Conservation (phyloP, 2,797 vertebrate species). For the Sebastiscus tertius region DNA sequence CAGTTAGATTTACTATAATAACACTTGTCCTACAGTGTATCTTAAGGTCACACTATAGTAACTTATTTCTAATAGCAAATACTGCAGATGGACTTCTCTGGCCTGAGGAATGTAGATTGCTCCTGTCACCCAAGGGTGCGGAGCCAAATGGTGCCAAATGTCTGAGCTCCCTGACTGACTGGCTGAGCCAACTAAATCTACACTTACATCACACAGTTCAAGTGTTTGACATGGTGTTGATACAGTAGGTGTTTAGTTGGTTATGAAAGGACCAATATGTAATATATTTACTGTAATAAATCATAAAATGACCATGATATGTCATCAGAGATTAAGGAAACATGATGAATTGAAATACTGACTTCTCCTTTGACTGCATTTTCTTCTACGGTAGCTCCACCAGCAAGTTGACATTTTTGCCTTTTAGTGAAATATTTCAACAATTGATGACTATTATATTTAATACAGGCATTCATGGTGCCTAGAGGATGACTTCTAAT, state of each 20-base stretch:
- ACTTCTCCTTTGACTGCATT: neutral
- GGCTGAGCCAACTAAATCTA: constrained; percentile 32
- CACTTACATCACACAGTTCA: constrained; percentile 6
- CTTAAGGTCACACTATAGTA: neutral
- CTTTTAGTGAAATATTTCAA: neutral
- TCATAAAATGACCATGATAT: too few species aligned
- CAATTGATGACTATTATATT: neutral
- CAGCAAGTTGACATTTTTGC: neutral
- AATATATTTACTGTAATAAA: too few species aligned
- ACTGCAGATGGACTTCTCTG: neutral
- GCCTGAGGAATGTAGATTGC: neutral
- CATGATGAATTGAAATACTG: too few species aligned
- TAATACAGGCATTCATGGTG: neutral
- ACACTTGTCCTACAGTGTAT: too few species aligned
- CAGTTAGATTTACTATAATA: neutral
- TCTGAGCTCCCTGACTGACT: constrained; percentile 24
- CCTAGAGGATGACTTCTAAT: neutral
- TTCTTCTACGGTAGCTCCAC: neutral
- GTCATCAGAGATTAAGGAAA: too few species aligned
- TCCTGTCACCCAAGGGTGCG: constrained; percentile 22
- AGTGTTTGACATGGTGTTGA: constrained; percentile 2
- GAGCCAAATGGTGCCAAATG: constrained; percentile 35
- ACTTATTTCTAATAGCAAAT: neutral
- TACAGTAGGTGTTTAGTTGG: neutral
- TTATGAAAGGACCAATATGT: too few species aligned